Evolutionary conservation across 2,888 invertebrate genomes (phyloP).

Genomic region (Ophion ventricosus): DNA sequence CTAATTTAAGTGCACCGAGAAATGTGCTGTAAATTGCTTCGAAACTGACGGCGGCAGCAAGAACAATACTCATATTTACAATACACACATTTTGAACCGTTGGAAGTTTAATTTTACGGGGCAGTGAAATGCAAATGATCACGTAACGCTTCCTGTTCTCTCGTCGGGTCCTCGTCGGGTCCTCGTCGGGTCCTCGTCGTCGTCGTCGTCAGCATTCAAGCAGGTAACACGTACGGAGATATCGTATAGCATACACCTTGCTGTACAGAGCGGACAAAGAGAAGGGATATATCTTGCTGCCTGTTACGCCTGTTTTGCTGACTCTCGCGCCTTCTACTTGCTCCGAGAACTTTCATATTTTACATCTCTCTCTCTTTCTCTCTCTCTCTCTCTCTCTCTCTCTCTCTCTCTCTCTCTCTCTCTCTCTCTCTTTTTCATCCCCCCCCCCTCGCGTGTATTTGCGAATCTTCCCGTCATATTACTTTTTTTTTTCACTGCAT

Average conservation of each 20-base stretch:
- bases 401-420: conserved; percentile 10
- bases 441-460: background rate
- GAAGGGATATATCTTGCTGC: conserved; percentile 39
- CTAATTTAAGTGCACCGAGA: background rate
- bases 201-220: conserved; percentile 50
- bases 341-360: conserved; percentile 60
- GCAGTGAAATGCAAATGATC: conserved; percentile 62
- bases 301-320: conserved; percentile 62
- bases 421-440: background rate
- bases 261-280: background rate
- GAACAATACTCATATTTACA: background rate
- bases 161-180: conserved; percentile 32
- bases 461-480: background rate
- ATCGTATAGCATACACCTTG: conserved; percentile 6
- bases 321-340: conserved; percentile 44
- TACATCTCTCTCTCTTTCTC: conserved; percentile 29
- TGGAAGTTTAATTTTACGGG: conserved; percentile 42
- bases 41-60: too few relatives aligned
- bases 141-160: conserved; percentile 59
- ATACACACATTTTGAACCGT: conserved; percentile 18
- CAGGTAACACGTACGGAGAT: conserved; percentile 56
- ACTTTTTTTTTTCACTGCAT: background rate
- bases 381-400: background rate
- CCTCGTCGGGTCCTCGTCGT: conserved; percentile 15
- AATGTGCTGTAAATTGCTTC: too few relatives aligned